phyloP scores from a whole-genome alignment of 2,797 vertebrate genomes.

The Euphonia xanthogaster region DNA sequence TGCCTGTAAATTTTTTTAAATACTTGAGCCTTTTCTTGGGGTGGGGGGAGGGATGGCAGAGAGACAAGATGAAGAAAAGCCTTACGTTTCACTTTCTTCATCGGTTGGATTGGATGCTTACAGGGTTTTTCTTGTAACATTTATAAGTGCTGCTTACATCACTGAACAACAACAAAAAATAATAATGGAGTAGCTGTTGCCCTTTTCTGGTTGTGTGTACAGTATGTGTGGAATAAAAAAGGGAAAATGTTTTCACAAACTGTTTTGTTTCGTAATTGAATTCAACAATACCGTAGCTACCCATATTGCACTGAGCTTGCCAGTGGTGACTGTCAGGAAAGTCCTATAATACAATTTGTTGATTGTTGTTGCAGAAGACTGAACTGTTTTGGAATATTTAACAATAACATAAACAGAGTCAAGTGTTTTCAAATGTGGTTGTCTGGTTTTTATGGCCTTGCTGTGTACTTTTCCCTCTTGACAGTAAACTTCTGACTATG shows the following conservation, averaged over 20 bases:
- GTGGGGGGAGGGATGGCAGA: conserved; percentile 77
- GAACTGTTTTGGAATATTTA: conserved; percentile 99
- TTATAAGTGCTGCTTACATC: conserved; percentile 99
- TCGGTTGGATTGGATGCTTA: conserved; percentile 93
- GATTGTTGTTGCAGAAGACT: conserved; percentile 94
- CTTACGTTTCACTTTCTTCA: conserved; percentile 99
- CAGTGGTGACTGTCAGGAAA: conserved; percentile 94
- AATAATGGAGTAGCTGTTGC: conserved; percentile 91
- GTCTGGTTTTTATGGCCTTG: conserved; percentile 99
- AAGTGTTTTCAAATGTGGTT: conserved; percentile 95
- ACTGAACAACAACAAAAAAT: conserved; percentile 86
- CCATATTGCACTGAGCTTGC: conserved; percentile 98
- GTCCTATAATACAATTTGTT: conserved; percentile 93
- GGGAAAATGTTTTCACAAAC: conserved; percentile 91
- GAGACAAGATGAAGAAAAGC: conserved; percentile 98
- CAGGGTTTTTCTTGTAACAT: conserved; percentile 99
- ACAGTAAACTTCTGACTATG: conserved; percentile 90
- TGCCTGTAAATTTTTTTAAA: conserved; percentile 99
- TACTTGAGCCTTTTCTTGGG: conserved; percentile 98
- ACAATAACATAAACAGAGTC: conserved; percentile 90
- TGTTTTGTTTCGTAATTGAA: conserved; percentile 98
- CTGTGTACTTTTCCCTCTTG: conserved; percentile 90
- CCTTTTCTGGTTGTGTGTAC: conserved; percentile 85
- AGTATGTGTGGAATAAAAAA: conserved; percentile 92
- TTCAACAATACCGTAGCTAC: conserved; percentile 92